Percentiles rank a stretch among this genome's conserved stretches.
Evolutionary conservation across 2,888 invertebrate species (phyloP).

Genomic region (Crematogaster levior): DNA sequence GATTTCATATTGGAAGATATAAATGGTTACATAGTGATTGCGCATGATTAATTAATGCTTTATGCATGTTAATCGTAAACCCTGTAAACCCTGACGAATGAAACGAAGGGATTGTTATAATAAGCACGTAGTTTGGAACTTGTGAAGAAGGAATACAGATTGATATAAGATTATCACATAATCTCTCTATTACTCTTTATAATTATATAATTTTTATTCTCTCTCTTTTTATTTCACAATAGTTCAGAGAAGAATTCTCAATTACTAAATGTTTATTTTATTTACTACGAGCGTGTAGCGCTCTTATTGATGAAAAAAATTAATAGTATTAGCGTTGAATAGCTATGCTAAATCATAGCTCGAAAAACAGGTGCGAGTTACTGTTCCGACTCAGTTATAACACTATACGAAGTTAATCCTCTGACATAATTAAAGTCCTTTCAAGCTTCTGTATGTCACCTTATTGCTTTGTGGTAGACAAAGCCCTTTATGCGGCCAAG

Average conservation of each 20-base stretch:
- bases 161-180: not conserved
- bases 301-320: not conserved
- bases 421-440: constrained; percentile 68
- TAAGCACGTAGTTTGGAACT: not conserved
- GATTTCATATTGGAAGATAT: constrained; percentile 29
- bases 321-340: not conserved
- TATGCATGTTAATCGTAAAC: constrained; percentile 6
- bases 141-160: not conserved
- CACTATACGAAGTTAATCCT: constrained; percentile 68
- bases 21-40: not conserved
- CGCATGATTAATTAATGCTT: constrained; percentile 47
- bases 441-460: constrained; percentile 45
- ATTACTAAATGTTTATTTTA: not conserved
- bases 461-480: constrained; percentile 54
- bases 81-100: not conserved
- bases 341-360: not conserved
- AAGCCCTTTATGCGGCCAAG: constrained; percentile 20
- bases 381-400: not conserved
- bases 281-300: no score
- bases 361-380: not conserved
- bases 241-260: not conserved
- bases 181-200: not conserved
- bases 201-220: not conserved
- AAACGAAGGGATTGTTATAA: not conserved
- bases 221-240: constrained; percentile 1